phyloP scores from a whole-genome alignment of 2,888 invertebrate genomes.

The Fabriciana adippe region DNA sequence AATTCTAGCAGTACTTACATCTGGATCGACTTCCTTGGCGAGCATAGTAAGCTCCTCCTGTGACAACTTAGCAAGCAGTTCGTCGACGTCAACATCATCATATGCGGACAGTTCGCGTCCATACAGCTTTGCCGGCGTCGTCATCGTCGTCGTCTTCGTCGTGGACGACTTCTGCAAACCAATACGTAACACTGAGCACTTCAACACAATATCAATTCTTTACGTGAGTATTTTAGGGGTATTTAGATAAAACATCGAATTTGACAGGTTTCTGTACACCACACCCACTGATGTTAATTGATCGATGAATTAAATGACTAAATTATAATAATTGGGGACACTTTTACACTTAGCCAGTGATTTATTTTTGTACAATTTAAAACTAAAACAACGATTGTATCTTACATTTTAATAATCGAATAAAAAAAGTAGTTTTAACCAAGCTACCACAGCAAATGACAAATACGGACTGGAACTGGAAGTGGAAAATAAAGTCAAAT shows the following conservation, averaged over 20 bases:
- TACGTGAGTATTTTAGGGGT: constrained; percentile 24
- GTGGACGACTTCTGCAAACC: constrained; percentile 91
- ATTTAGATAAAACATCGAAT: constrained; percentile 31
- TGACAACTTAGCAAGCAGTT: constrained; percentile 94
- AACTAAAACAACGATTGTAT: not conserved
- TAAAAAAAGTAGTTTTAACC: constrained; percentile 41
- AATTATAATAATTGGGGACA: not conserved
- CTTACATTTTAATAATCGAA: constrained; percentile 29
- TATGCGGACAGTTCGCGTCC: constrained; percentile 95
- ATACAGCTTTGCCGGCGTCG: constrained; percentile 93
- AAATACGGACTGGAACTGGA: constrained; percentile 63
- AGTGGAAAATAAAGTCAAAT: constrained; percentile 44
- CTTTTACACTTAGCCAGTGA: not conserved
- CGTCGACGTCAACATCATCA: constrained; percentile 98
- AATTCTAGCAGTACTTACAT: constrained; percentile 87
- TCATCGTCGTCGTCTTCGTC: constrained; percentile 94
- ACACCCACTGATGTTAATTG: constrained; percentile 65
- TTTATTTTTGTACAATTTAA: not conserved
- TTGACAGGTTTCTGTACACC: constrained; percentile 62
- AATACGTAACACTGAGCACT: constrained; percentile 39
- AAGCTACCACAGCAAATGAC: constrained; percentile 61
- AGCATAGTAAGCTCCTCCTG: constrained; percentile 98
- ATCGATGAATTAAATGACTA: constrained; percentile 42
- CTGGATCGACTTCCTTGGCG: constrained; percentile 99
- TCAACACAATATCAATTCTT: constrained; percentile 17